Base-by-base conservation (phyloP, 1,140 invertebrate species). In the Leptoteleia sp. region DNA sequence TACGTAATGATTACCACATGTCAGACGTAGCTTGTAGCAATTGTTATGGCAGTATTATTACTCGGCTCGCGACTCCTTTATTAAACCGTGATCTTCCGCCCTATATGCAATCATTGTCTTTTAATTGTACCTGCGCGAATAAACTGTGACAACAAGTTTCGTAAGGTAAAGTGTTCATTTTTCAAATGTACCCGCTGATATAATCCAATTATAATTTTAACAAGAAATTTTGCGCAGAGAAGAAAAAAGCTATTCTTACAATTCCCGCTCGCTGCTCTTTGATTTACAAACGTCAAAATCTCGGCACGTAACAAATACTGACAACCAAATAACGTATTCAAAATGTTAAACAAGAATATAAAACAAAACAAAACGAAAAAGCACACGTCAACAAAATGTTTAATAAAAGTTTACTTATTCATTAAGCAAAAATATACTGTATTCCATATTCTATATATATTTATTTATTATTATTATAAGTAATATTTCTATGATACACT, bases 41-140 rank as follows among this genome's bases (percentile, higher is more conserved):
- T 55, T 55, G 40, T 29, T 13, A 19, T 3, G 16, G 29, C 40
- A 33, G 50, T 29, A 55, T 55, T 40, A 27, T 55, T 40, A 55
- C 16, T 25, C 33, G 11, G 17, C 17, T 12, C n/a, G 11, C 33
- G n/a, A n/a, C 33, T 54, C 4, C 50, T 55, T 40, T 40, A 40
- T 55, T 55, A n/a, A 55, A 15, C 35, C 2, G 12, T 37, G 6
- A 7, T 33, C 27, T 16, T 15, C 47, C 16, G 12, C n/a, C 22
- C 37, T 27, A 29, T 29, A 19, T 27, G 29, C 13, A 19, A 16
- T 50, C 47, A 50, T 50, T 33, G 29, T 50, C 47, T 15, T 11
- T 2, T 45, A 9, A 5, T 35, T n/a, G n/a, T n/a, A n/a, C n/a
- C n/a, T n/a, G n/a, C n/a, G n/a, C n/a, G n/a, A n/a, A n/a, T n/a